phyloP scores from a whole-genome alignment of 2,888 invertebrate genomes.

The Omphaloscelis lunosa region DNA sequence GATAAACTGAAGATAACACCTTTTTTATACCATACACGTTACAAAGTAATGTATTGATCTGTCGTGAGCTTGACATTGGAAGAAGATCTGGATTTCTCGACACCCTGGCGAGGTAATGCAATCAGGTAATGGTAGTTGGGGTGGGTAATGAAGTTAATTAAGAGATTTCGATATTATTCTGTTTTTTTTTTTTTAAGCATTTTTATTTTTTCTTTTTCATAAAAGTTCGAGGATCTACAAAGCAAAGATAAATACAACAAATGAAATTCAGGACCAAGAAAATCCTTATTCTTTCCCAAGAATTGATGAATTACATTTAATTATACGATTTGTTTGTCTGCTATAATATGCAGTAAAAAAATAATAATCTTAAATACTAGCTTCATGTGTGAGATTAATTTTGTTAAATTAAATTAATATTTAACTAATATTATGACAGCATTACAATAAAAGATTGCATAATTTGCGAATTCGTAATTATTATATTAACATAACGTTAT shows the following conservation, averaged over 20 bases:
- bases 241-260: not conserved
- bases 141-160: not conserved
- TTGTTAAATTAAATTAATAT: not conserved
- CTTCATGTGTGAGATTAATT: too few relatives aligned
- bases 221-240: too few relatives aligned
- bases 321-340: too few relatives aligned
- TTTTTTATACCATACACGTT: conserved; percentile 46
- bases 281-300: too few relatives aligned
- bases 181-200: too few relatives aligned
- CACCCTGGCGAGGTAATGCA: not conserved
- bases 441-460: conserved; percentile 18
- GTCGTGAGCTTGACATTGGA: not conserved
- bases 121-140: not conserved
- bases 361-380: too few relatives aligned
- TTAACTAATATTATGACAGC: conserved; percentile 8
- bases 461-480: conserved; percentile 12
- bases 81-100: not conserved
- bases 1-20: conserved; percentile 59
- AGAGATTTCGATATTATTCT: too few relatives aligned
- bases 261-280: not conserved
- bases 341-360: too few relatives aligned
- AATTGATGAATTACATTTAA: too few relatives aligned
- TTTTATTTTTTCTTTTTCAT: too few relatives aligned
- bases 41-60: conserved; percentile 22
- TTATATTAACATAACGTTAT: conserved; percentile 28